A percentile compares a stretch with the other conserved stretches of the same genome.
Evolutionary conservation across 2,888 invertebrate genomes (phyloP).

Genomic region (Idaea dimidiata): DNA sequence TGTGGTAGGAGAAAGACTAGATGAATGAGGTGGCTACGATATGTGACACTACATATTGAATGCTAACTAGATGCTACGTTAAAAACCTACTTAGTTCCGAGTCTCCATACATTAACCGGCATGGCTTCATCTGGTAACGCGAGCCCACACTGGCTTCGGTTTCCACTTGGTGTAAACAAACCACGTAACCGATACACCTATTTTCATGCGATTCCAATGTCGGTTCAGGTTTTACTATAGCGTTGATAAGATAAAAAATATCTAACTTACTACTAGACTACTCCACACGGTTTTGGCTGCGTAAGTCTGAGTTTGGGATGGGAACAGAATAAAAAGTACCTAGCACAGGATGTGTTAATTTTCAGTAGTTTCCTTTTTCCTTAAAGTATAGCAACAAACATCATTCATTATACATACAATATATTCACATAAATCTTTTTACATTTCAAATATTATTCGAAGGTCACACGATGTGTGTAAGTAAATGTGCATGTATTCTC

Average conservation of each 20-base stretch:
- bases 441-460: too few species aligned
- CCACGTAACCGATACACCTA: conserved; percentile 12
- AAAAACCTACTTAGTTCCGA: not conserved
- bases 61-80: not conserved
- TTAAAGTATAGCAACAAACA: too few species aligned
- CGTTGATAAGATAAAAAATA: not conserved
- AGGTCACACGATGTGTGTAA: too few species aligned
- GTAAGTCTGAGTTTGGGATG: not conserved
- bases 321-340: not conserved
- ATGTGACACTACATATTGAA: not conserved
- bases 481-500: too few species aligned
- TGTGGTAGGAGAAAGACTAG: conserved; percentile 1
- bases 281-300: not conserved
- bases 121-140: conserved; percentile 17
- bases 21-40: not conserved
- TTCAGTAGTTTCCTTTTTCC: too few species aligned
- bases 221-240: conserved; percentile 3
- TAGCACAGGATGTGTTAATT: too few species aligned
- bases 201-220: conserved; percentile 10
- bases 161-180: conserved; percentile 6
- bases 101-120: not conserved
- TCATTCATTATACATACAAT: too few species aligned
- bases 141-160: conserved; percentile 8
- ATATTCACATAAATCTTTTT: too few species aligned
- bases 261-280: not conserved